Evolutionary conservation across 2,888 invertebrate species (phyloP).

Genomic region (Zaprionus lineosus): DNA sequence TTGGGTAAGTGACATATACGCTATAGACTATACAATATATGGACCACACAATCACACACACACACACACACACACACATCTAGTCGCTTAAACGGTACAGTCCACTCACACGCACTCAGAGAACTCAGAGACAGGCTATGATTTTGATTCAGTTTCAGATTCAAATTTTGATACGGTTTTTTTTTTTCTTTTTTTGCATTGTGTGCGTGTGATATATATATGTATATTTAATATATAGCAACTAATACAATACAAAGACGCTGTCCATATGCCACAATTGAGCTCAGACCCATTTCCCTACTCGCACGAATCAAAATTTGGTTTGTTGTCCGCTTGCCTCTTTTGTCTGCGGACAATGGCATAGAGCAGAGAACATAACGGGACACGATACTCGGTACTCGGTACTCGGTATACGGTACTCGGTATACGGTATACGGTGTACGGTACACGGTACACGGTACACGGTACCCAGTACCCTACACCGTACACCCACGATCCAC

Average conservation of each 20-base stretch:
- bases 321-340: slow-evolving; percentile 48
- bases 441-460: too few species aligned
- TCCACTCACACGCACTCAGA: slow-evolving; percentile 59
- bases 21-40: too few species aligned
- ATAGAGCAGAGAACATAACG: slow-evolving; percentile 1
- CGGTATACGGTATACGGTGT: too few species aligned
- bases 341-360: slow-evolving; percentile 54
- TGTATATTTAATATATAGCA: slow-evolving; percentile 16
- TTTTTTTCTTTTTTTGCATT: slow-evolving; percentile 18
- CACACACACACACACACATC: slow-evolving; percentile 1
- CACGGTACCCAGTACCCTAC: too few species aligned
- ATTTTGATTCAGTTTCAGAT: slow-evolving; percentile 37
- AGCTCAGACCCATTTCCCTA: slow-evolving; percentile 70
- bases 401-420: too few species aligned
- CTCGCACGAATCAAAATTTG: slow-evolving; percentile 66
- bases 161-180: slow-evolving; percentile 24
- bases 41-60: not conserved
- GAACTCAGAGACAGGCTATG: too few species aligned
- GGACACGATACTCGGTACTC: slow-evolving; percentile 4
- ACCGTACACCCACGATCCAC: too few species aligned
- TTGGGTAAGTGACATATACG: slow-evolving; percentile 85
- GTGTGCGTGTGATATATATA: slow-evolving; percentile 15
- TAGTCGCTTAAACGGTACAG: slow-evolving; percentile 46
- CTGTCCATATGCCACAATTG: slow-evolving; percentile 48
- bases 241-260: slow-evolving; percentile 6